Evolutionary conservation across 2,113 vertebrate genomes (phyloP), one percentile per base, ranked within the genome.

Genomic region (Microtus richardsoni): DNA sequence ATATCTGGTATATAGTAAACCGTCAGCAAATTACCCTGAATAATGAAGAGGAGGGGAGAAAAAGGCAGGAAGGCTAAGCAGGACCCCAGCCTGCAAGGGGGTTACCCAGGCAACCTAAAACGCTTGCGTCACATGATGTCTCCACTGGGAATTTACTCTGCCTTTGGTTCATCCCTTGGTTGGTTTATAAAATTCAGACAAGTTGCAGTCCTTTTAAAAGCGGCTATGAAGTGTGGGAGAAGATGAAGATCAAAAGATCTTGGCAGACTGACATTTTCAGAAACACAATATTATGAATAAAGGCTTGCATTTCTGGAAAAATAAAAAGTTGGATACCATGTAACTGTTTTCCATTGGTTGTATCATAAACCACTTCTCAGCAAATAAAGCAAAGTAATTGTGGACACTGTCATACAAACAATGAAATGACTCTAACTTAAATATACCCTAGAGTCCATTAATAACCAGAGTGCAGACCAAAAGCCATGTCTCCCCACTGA

Each of bases 161-260:
- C 82, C 28, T 91, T 22, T 93, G 33, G 16, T 52, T 84, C 11
- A 24, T 36, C 33, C 54, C 26, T 47, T 80, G 78, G 62, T 78
- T n/a, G 93, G 79, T 88, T 44, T 77, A 64, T 94, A 93, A 85
- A 47, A 93, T 52, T 62, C 30, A 58, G 49, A 39, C n/a, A 75
- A 75, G n/a, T 44, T 62, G 41, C 17, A 74, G n/a, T 44, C 87
- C 14, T 13, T 88, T 41, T 41, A 30, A 96, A 87, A 86, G 71
- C 68, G 68, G 47, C 3, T 85, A 2, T 84, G 52, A 75, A 87
- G 74, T 60, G 44, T 36, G 1, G 39, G 28, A 30, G 28, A 36
- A 58, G 54, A 62, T 19, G 17, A 41, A 88, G n/a, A 58, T 89
- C 5, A 62, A 44, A 75, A 33, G 28, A 44, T 2, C 52, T 44